These are phyloP conservation scores for Mimumesa dahlbomi DNA, from an alignment of 2,888 invertebrate genomes.

Conservation along the genomic window DNA sequence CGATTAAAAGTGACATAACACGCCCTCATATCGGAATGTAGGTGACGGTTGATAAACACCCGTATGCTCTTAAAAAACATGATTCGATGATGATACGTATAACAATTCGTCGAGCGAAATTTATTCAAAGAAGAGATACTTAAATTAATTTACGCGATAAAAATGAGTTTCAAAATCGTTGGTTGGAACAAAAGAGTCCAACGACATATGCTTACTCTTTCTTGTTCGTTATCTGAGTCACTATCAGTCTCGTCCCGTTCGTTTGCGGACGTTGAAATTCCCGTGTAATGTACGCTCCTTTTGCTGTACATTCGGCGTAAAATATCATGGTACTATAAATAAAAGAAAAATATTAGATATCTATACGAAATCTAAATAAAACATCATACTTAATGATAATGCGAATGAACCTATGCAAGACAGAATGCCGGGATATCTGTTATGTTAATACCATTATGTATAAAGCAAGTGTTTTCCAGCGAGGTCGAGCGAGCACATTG, in stretches of 20 bases:
- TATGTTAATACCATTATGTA: too few species aligned
- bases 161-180: not conserved
- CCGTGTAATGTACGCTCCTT: slow-evolving; percentile 70
- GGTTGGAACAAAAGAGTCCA: not conserved
- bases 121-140: not conserved
- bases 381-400: too few species aligned
- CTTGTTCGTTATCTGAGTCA: slow-evolving; percentile 83
- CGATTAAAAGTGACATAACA: not conserved
- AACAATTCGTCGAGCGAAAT: not conserved
- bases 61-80: slow-evolving; percentile 59
- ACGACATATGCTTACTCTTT: slow-evolving; percentile 81
- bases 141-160: not conserved
- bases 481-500: too few species aligned
- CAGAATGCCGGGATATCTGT: too few species aligned
- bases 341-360: not conserved
- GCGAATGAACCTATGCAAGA: too few species aligned
- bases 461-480: too few species aligned
- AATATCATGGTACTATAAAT: slow-evolving; percentile 60
- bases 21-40: slow-evolving; percentile 27
- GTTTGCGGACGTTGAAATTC: slow-evolving; percentile 56
- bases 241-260: slow-evolving; percentile 76
- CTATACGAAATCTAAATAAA: too few species aligned
- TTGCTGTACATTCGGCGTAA: slow-evolving; percentile 70
- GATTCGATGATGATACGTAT: not conserved
- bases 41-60: slow-evolving; percentile 62